Base-by-base conservation (phyloP, 2,113 vertebrate species). In the Callipepla squamata region DNA sequence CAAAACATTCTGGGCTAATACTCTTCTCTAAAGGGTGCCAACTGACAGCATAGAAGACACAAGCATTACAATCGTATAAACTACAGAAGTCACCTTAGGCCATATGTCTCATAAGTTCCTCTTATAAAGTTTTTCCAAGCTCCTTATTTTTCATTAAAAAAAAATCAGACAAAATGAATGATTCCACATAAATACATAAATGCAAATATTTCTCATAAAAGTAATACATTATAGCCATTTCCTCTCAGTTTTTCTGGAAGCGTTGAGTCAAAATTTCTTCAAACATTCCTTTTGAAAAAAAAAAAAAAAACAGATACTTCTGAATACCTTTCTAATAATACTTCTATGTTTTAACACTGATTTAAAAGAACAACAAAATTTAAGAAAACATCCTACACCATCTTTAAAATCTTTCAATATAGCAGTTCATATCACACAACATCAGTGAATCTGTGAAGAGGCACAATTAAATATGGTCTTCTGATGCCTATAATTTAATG, bases 1-100 rank as follows among this genome's bases (percentile, higher is more conserved):
- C 87, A 96, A 87, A 95, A 90, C 45, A 87, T 62, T 67, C 90
- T 47, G 38, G 58, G 66, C 89, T 86, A 95, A 93, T 47, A 42
- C 57, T 80, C 55, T 96, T 62, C 69, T 93, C 76, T 63, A 72
- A 75, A 94, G 62, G 72, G 38, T 85, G 59, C 61, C 90, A 87
- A 55, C 30, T 93, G 58, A 86, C 12, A 47, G 22, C 89, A 25
- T 15, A 47, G 45, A 77, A 89, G 68, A 79, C 4, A 53, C 19
- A 62, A 87, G 40, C 47, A 94, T 38, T 44, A 63, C 66, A 88
- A 94, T 63, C 82, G 66, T 32, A 68, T 74, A 94, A 74, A 74
- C 38, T 68, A 53, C 28, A 85, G 44, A 89, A 95, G 87, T 84
- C 79, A 95, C 14, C 70, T 65, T 79, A 86, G 51, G 7, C 9